These are phyloP conservation scores for Channallabes apus DNA, from an alignment of 2,797 vertebrate genomes.

Conservation along the genomic window DNA sequence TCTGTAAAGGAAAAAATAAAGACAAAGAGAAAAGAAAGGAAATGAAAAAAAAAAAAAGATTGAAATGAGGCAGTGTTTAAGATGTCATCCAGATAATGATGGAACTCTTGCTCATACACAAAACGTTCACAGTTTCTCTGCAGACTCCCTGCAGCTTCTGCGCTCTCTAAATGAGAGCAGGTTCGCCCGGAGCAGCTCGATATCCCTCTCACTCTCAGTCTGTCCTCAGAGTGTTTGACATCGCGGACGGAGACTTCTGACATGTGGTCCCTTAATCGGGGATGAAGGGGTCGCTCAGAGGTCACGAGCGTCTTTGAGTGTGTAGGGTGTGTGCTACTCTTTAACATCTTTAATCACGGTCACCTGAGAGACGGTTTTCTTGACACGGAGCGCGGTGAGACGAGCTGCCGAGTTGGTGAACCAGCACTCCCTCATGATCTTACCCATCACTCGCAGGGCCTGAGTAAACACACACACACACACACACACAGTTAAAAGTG, in stretches of 20 bases:
- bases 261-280: constrained; percentile 34
- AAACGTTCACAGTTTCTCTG: constrained; percentile 1
- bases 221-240: constrained; percentile 65
- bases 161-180: background rate
- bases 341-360: constrained; percentile 80
- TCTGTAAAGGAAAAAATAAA: background rate
- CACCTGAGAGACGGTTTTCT: constrained; percentile 93
- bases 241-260: constrained; percentile 43
- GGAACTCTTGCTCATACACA: constrained; percentile 1
- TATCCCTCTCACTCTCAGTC: constrained; percentile 29
- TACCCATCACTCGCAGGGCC: constrained; percentile 91
- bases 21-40: background rate
- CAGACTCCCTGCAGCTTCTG: constrained; percentile 1
- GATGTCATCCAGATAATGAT: background rate
- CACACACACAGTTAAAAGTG: constrained; percentile 18
- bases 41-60: background rate
- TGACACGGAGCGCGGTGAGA: constrained; percentile 91
- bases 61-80: constrained; percentile 9
- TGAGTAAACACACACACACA: constrained; percentile 59
- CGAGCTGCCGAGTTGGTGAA: constrained; percentile 86
- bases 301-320: constrained; percentile 16
- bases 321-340: constrained; percentile 69
- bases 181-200: constrained; percentile 12
- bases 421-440: constrained; percentile 97
- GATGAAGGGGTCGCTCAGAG: constrained; percentile 1